Evolutionary conservation across 2,113 vertebrate species (phyloP), one percentile per base, ranked within the genome.

Genomic region (Trematomus loennbergii): DNA sequence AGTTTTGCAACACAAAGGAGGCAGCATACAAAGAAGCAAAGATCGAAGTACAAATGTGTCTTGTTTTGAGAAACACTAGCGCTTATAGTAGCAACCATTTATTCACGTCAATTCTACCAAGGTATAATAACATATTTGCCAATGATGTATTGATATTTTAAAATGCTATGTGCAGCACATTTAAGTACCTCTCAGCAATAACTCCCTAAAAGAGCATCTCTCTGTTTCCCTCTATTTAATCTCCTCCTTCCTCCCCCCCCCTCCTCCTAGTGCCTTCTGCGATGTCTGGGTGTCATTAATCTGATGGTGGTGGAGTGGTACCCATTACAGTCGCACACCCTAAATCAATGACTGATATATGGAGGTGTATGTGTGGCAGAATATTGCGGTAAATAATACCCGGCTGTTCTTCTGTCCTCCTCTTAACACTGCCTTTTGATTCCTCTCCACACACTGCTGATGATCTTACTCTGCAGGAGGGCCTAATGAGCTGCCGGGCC

Each of bases 291-390:
- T 87, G 82, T 89, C 90, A 92, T 92, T 91, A 91, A 90, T 90
- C 85, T 90, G 91, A 93, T 84, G 54, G 63, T 59, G 75, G 62
- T 91, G 88, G 90, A 91, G 87, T 89, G 86, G 80, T 91, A 87
- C 75, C 90, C 85, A 91, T 93, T 91, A 93, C 69, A 91, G 82
- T 67, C 22, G 48, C 85, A 87, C 82, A 89, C 79, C 80, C 82
- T 91, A 83, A 91, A 91, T 93, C 90, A 89, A 88, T 88, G 86
- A 75, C 77, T 74, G 82, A 78, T 85, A 82, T 66, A 75, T 29
- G 54, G 62, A 62, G 12, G 69, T 82, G 83, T 78, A 12, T 83
- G 87, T 79, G 83, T 78, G 82, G 52, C 16, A 25, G 69, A 66
- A 72, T 83, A 75, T 76, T 63, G 72, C 60, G 25, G 63, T 78